Evolutionary conservation across 1,140 invertebrate genomes (phyloP).

Genomic region (Euura lappo): DNA sequence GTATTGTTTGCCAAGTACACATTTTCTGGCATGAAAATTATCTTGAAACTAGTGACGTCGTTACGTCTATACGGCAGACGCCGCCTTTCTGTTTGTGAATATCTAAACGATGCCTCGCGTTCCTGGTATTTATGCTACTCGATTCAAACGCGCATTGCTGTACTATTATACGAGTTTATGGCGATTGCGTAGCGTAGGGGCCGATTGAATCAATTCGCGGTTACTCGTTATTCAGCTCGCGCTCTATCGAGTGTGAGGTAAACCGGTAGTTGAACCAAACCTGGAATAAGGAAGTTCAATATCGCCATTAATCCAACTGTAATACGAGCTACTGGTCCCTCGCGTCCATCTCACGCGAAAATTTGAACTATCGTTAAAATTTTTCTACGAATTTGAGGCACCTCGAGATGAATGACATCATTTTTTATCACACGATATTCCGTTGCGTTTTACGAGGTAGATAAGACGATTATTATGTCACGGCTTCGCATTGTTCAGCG

Average conservation of each 20-base stretch:
- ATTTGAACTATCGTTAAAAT: too few relatives aligned
- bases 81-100: not conserved
- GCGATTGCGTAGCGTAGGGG: not conserved
- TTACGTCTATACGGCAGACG: not conserved
- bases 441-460: too few relatives aligned
- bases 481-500: too few relatives aligned
- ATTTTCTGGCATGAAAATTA: not conserved
- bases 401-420: too few relatives aligned
- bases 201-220: not conserved
- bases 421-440: too few relatives aligned
- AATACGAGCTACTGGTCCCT: too few relatives aligned
- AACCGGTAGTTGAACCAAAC: not conserved
- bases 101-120: not conserved
- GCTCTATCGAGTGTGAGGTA: not conserved
- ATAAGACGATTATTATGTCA: too few relatives aligned
- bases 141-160: not conserved
- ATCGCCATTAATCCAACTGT: not conserved
- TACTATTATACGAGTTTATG: not conserved
- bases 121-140: not conserved
- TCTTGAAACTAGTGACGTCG: not conserved
- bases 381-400: too few relatives aligned
- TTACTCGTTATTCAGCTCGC: not conserved
- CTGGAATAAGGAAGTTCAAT: not conserved
- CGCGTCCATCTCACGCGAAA: too few relatives aligned
- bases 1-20: not conserved